Base-by-base conservation (phyloP, 1,140 invertebrate species). In the Cepaea nemoralis region DNA sequence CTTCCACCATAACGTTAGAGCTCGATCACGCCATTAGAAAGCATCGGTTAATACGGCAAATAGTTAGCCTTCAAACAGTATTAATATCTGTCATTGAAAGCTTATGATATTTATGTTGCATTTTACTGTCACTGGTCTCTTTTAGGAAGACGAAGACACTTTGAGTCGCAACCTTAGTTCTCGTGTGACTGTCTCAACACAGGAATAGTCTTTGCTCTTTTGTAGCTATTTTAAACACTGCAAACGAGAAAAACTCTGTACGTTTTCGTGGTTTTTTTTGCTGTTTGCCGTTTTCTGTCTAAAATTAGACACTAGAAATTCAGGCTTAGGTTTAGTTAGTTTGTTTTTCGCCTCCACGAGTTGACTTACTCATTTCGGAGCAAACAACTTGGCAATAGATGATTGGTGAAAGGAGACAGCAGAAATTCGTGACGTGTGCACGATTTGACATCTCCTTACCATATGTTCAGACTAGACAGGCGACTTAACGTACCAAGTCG, bases 301-400 rank as follows among this genome's bases (percentile, higher is more conserved):
- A 48, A 77, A 48, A 55, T 24, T 48, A 45, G 74, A 77, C 27
- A 55, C 45, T 27, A 27, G 33, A 48, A 77, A 48, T 31, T 40
- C 19, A 24, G 48, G 48, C n/a, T 31, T 24, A n/a, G 27, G 42
- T 31, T 35, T 27, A 77, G 22, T 55, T n/a, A 33, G n/a, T 50
- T 37, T 33, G 31, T 39, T 70, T 37, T 37, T 70, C 14, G 31
- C 16, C 14, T n/a, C 24, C 33, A 16, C 24, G 31, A 40, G 33
- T 37, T 6, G 39, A 70, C 67, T 14, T 37, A 70, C 67, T 37
- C 67, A 70, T 37, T 24, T 33, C 10, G 14, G 39, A 70, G 19
- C 39, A 40, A 35, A 35, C 31, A 37, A 16, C 5, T 6, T 33
- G 6, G 5, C 6, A 33, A 33, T 33, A 70, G 35, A 16, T 2